Conservation (phyloP, 1,140 invertebrate species). For the Lucilia sericata region DNA sequence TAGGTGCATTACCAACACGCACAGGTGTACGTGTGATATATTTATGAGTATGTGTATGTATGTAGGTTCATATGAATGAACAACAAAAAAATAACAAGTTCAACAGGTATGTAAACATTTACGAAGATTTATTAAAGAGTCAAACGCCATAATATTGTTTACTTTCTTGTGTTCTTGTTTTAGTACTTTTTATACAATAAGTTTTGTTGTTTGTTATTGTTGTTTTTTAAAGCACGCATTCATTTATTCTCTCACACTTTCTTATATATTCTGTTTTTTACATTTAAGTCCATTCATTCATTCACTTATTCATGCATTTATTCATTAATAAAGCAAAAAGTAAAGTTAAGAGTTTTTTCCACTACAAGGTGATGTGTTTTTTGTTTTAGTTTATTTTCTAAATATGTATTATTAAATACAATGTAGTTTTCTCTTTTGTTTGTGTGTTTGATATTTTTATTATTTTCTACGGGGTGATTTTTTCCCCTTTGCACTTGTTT, state of each 20-base stretch:
- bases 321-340: neutral
- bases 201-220: too few relatives aligned
- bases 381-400: neutral
- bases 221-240: too few relatives aligned
- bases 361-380: neutral
- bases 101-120: neutral
- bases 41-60: neutral
- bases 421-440: neutral
- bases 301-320: neutral
- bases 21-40: neutral
- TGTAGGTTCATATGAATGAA: neutral
- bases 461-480: neutral
- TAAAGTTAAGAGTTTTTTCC: neutral
- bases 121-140: slow-evolving; percentile 15
- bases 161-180: neutral
- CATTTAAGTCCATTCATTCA: neutral
- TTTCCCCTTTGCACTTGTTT: neutral
- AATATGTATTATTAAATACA: neutral
- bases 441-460: neutral
- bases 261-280: neutral
- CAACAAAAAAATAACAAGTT: neutral
- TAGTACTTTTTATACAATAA: neutral
- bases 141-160: slow-evolving; percentile 10
- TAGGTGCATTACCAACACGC: neutral
- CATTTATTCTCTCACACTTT: neutral